Base-by-base conservation (phyloP, 1,140 invertebrate species). In the Acromyrmex echinatior region DNA sequence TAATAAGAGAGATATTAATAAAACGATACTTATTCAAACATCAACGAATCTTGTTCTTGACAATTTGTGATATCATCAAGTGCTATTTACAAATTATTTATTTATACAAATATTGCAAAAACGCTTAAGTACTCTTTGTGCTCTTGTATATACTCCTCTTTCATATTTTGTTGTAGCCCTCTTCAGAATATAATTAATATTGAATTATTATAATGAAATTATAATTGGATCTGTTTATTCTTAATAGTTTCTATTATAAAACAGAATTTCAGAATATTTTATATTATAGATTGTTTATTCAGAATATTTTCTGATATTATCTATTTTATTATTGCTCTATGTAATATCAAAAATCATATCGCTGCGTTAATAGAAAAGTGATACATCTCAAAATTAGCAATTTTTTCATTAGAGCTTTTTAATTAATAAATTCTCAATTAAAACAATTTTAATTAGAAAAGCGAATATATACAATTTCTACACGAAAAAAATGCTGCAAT, bases 1-100 rank as follows among this genome's bases (percentile, higher is more conserved):
- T 95, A 95, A 94, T 92, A 90, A 91, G 91, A 95, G 94, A 94
- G 93, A 95, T 94, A 95, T 95, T 95, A 95, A 95, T 95, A 95
- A 95, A 95, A 94, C 62, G 88, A 94, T 94, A 95, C 93, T 94
- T 93, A 95, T 95, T 91, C 93, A 93, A 93, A 92, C 87, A 85
- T 78, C 62, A 60, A 84, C 39, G 56, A 86, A 87, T 86, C 82
- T 81, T 31, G 53, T 77, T 77, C 70, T 53, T 73, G 16, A 73
- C 45, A 28, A 51, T 51, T 53, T n/a, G 3, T 28, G 14, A n/a
- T 9, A 51, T 70, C 6, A 14, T 21, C 14, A 21, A 68, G 35
- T 68, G 39, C 39, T 16, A 3, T 35, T 14, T 35, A 16, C 49
- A 51, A 51, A 51, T 51, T 51, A 51, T 51, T 51, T 51, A 51